Percentiles rank a stretch among this genome's conserved stretches.
These are phyloP conservation scores for Falco punctatus DNA, from an alignment of 2,113 vertebrate genomes.

Conservation along the genomic window DNA sequence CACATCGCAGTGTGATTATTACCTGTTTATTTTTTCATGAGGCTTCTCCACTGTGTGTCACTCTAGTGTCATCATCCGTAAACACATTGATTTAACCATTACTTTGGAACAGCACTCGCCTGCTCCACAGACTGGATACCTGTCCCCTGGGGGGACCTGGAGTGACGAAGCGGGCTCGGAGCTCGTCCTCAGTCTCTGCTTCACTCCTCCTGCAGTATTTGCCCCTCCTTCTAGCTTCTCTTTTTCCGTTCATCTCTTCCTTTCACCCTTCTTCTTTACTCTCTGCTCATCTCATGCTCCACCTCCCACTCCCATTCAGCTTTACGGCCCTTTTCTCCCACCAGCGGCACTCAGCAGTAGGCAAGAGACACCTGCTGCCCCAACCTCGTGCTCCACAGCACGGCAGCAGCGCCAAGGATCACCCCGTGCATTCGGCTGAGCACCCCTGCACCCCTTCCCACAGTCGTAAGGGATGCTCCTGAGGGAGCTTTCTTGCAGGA, in stretches of 20 bases:
- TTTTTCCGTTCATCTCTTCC: background rate
- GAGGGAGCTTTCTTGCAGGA: background rate
- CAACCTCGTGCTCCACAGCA: background rate
- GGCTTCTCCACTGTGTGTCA: constrained; percentile 64
- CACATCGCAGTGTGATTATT: constrained; percentile 10
- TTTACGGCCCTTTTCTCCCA: background rate
- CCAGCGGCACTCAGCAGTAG: background rate
- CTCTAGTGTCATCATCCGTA: constrained; percentile 56
- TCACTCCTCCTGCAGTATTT: background rate
- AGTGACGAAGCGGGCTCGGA: background rate
- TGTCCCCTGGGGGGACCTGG: background rate
- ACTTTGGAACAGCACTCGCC: background rate
- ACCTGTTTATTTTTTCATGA: constrained; percentile 72
- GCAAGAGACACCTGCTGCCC: background rate
- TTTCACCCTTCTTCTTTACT: background rate
- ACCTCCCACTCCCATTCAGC: background rate
- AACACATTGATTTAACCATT: constrained; percentile 30
- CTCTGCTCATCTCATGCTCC: background rate
- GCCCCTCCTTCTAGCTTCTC: background rate
- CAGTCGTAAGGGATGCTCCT: background rate
- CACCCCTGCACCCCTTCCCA: background rate
- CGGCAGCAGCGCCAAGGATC: background rate
- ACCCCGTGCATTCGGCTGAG: background rate
- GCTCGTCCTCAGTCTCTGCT: background rate
- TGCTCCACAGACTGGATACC: background rate